Evolutionary conservation across 2,797 vertebrate genomes (phyloP).

Genomic region (Pitangus sulphuratus): DNA sequence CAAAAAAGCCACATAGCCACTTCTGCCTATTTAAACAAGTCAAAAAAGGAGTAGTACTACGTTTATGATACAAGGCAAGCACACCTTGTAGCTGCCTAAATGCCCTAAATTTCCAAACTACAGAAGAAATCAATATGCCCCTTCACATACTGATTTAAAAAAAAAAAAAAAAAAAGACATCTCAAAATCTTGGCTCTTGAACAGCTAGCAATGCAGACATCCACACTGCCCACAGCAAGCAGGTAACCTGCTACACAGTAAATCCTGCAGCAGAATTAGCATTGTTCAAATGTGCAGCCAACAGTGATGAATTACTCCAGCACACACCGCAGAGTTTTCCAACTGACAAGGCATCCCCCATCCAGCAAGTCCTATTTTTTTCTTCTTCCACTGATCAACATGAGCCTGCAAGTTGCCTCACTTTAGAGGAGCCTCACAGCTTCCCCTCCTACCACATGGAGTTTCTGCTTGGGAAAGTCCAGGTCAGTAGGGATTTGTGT

Average conservation of each 20-base stretch:
- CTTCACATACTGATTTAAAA: neutral
- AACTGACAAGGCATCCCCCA: neutral
- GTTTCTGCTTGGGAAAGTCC: neutral
- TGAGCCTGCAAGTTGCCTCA: neutral
- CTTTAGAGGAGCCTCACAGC: neutral
- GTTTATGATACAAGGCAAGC: neutral
- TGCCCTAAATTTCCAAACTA: neutral
- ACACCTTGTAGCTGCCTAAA: neutral
- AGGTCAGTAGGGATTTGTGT: neutral
- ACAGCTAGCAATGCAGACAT: neutral
- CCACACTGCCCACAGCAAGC: neutral
- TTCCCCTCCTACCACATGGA: neutral
- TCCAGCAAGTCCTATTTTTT: neutral
- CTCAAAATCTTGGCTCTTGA: neutral
- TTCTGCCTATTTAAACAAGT: neutral
- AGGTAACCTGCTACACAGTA: neutral
- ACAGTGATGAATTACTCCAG: neutral
- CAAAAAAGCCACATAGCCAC: fast-evolving
- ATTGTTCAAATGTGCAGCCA: neutral
- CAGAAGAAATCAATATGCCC: neutral
- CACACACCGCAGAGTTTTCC: neutral
- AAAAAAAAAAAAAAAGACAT: neutral
- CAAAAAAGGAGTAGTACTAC: neutral
- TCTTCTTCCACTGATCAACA: neutral
- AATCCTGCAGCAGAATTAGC: neutral